Evolutionary conservation across 2,888 invertebrate species (phyloP), one percentile per base, ranked within the genome.

Genomic region (Limenitis arthemis): DNA sequence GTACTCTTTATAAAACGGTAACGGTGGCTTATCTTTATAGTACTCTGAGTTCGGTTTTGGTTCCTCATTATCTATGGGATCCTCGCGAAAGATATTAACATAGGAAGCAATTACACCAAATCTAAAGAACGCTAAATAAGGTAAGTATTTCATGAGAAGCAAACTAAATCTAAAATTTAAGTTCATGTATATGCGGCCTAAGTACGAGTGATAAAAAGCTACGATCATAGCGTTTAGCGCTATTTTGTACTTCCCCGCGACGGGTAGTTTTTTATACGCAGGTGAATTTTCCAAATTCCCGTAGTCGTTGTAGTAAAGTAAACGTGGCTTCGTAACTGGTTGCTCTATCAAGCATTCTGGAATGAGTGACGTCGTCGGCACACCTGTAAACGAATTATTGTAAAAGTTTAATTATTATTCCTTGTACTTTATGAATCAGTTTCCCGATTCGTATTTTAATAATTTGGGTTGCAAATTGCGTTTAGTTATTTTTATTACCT

Each of bases 71-170:
- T 84, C 81, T 0, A 56, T 61, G 0, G 79, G 77, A 11, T 77
- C 77, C 34, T 87, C 86, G 1, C 58, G 67, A 40, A 88, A 89
- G 3, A 91, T 89, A 47, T 90, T 81, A 0, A 92, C 89, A 46
- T 89, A 78, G 0, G 92, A 88, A n/a, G 87, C 72, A 55, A 81
- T 84, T 5, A 88, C 68, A 5, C 93, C 93, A 67, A 88, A 93
- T 37, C 79, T 85, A 64, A 88, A 88, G 72, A 91, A 90, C 0
- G 92, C 92, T 40, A 93, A 63, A 60, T 90, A 90, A 0, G 94
- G 94, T 64, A 89, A 90, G 49, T 90, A 88, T 60, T 89, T 89
- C 72, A 91, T 90, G 0, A 93, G 67, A 58, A 89, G 87, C 12
- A 93, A 68, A 20, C 88, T 81, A 1, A 90, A 65, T 64, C 82